phyloP scores from a whole-genome alignment of 2,888 invertebrate genomes.

The Lycaena phlaeas region DNA sequence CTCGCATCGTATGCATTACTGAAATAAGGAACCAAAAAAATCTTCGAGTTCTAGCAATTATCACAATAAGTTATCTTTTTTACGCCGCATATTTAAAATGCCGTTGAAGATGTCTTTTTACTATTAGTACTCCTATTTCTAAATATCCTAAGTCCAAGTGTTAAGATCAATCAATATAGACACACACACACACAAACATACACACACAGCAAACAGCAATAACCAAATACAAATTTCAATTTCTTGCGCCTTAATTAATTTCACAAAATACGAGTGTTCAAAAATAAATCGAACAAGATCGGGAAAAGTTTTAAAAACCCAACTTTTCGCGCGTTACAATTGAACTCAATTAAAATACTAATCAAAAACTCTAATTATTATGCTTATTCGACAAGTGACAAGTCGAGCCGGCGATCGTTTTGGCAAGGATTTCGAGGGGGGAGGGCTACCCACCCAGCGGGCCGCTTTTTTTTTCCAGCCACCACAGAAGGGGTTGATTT shows the following conservation, averaged over 20 bases:
- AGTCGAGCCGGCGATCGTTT: conserved; percentile 65
- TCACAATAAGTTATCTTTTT: no score
- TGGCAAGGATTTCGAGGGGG: conserved; percentile 69
- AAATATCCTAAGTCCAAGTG: no score
- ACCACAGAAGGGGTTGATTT: conserved; percentile 72
- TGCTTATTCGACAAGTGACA: conserved; percentile 72
- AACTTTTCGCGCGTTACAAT: conserved; percentile 14
- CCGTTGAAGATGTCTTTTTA: no score
- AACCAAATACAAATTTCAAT: no score
- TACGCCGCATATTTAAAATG: no score
- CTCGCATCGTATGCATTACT: background rate
- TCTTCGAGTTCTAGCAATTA: background rate
- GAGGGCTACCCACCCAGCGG: conserved; percentile 50
- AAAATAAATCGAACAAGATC: conserved; percentile 7
- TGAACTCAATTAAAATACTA: conserved; percentile 42
- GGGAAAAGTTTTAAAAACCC: conserved; percentile 9
- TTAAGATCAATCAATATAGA: background rate
- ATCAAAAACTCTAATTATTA: conserved; percentile 67
- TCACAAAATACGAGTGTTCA: background rate
- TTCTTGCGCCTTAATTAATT: background rate
- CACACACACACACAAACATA: background rate
- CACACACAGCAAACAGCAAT: no score
- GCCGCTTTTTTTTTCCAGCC: conserved; percentile 64
- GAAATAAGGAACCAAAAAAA: no score
- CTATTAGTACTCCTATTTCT: no score